Evolutionary conservation across 1,140 invertebrate species (phyloP).

Genomic region (Leguminivora glycinivorella): DNA sequence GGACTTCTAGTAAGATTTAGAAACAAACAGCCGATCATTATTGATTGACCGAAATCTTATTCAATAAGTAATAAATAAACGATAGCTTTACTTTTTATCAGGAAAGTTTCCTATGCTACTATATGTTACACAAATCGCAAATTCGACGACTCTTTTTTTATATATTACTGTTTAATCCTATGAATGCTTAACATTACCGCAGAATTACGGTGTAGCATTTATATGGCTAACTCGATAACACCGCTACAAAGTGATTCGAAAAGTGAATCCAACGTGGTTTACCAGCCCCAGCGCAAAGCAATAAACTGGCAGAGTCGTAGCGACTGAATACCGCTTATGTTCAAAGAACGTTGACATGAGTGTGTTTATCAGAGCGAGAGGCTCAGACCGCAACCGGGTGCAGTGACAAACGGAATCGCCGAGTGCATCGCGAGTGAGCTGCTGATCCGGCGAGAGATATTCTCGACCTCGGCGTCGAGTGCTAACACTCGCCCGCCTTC

Average conservation of each 20-base stretch:
- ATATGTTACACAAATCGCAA: no score
- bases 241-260: slow-evolving; percentile 1
- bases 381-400: slow-evolving; percentile 62
- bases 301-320: slow-evolving; percentile 43
- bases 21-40: no score
- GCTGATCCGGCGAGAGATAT: slow-evolving; percentile 75
- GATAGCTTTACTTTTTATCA: no score
- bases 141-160: no score
- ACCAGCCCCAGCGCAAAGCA: slow-evolving; percentile 25
- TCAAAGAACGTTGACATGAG: slow-evolving; percentile 71
- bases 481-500: slow-evolving; percentile 64
- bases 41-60: no score
- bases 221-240: slow-evolving; percentile 1
- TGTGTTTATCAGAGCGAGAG: slow-evolving; percentile 73
- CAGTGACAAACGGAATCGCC: slow-evolving; percentile 76
- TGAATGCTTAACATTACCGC: background rate
- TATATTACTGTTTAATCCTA: background rate
- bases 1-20: no score
- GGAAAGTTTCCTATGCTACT: no score
- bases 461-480: slow-evolving; percentile 69
- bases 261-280: slow-evolving; percentile 2
- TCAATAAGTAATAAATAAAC: no score
- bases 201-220: background rate
- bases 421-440: slow-evolving; percentile 72
- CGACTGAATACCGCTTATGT: slow-evolving; percentile 57